Percentiles rank a stretch among this genome's conserved stretches.
Evolutionary conservation across 2,113 vertebrate genomes (phyloP).

Genomic region (Stictonetta naevosa): DNA sequence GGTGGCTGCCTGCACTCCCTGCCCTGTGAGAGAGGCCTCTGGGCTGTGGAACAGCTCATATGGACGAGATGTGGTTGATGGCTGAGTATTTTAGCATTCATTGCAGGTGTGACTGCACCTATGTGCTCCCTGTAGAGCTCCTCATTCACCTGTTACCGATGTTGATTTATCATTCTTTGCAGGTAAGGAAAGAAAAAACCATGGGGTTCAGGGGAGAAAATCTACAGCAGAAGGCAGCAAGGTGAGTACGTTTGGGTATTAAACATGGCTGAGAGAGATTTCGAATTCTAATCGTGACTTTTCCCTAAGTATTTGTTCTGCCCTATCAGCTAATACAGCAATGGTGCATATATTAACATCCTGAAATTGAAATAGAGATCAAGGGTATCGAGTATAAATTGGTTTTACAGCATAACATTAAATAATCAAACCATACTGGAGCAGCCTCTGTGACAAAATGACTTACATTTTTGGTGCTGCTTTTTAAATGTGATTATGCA

Average conservation of each 20-base stretch:
- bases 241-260: constrained; percentile 84
- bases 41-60: background rate
- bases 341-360: constrained; percentile 35
- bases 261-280: constrained; percentile 77
- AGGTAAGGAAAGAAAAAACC: constrained; percentile 73
- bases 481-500: constrained; percentile 54
- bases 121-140: background rate
- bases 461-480: constrained; percentile 39
- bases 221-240: constrained; percentile 79
- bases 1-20: background rate
- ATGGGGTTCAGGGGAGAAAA: constrained; percentile 74
- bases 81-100: background rate
- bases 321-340: constrained; percentile 60
- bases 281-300: constrained; percentile 75
- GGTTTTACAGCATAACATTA: constrained; percentile 50
- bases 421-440: constrained; percentile 55
- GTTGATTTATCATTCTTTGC: background rate
- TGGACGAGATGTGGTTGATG: background rate
- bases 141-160: background rate
- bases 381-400: constrained; percentile 59
- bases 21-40: background rate
- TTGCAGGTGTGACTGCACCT: background rate
- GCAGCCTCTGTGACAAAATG: constrained; percentile 55
- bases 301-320: constrained; percentile 53
- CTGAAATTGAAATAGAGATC: constrained; percentile 55